A percentile compares a stretch with the other conserved stretches of the same genome.
Conservation (phyloP, 2,888 invertebrate species). For the Drosophila kuntzei region DNA sequence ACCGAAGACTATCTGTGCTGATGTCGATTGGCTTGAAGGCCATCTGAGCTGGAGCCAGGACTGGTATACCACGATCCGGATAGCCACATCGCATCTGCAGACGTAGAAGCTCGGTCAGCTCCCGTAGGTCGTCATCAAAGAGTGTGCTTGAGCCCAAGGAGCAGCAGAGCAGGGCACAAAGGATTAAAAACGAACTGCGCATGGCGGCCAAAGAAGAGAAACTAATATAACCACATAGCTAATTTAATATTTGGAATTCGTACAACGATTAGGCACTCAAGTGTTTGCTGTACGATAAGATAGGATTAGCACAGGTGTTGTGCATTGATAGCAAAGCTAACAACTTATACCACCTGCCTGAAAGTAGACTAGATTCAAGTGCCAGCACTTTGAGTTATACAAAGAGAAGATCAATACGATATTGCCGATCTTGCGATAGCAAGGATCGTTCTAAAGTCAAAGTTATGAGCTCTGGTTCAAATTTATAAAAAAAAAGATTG, state of each 20-base stretch:
- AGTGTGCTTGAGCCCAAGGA: conserved; percentile 49
- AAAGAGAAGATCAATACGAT: not conserved
- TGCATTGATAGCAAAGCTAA: conserved; percentile 15
- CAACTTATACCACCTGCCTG: conserved; percentile 19
- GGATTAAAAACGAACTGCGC: conserved; percentile 42
- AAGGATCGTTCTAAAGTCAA: not conserved
- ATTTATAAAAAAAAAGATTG: too few species aligned
- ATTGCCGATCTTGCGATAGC: not conserved
- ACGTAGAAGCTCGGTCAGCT: conserved; percentile 78
- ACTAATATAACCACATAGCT: conserved; percentile 15
- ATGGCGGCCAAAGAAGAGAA: conserved; percentile 38
- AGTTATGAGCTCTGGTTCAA: too few species aligned
- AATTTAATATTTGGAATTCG: not conserved
- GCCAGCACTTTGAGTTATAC: not conserved
- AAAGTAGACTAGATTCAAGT: conserved; percentile 50
- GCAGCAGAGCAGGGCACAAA: conserved; percentile 46
- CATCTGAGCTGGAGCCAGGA: conserved; percentile 76
- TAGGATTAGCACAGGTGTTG: conserved; percentile 50
- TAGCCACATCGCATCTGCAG: conserved; percentile 83
- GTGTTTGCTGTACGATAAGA: conserved; percentile 57
- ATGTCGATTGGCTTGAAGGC: conserved; percentile 54
- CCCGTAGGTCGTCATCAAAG: conserved; percentile 80
- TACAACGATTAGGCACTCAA: conserved; percentile 53
- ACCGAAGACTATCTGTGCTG: conserved; percentile 57
- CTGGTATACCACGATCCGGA: conserved; percentile 71